A percentile compares a stretch with the other conserved stretches of the same genome.
phyloP scores from a whole-genome alignment of 37 sponge, comb jelly and placozoan genomes.

The Petrosia ficiformis region DNA sequence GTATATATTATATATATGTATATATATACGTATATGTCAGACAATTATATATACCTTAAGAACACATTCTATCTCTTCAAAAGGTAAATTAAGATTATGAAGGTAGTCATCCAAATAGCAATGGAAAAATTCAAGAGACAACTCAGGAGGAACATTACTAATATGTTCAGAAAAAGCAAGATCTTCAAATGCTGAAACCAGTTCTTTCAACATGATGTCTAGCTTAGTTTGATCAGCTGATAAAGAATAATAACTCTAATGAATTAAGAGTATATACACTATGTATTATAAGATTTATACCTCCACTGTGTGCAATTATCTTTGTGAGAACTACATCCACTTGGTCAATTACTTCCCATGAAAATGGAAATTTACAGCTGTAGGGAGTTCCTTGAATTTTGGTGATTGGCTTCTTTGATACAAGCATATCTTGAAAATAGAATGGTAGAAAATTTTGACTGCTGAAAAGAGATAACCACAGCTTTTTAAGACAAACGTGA shows the following conservation, averaged over 20 bases:
- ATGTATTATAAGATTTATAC: background rate
- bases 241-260: background rate
- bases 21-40: no score
- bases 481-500: background rate
- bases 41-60: background rate
- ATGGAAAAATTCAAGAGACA: background rate
- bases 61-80: background rate
- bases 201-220: background rate
- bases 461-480: background rate
- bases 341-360: constrained; percentile 17
- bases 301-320: background rate
- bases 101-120: constrained; percentile 1
- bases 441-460: background rate
- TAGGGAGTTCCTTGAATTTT: background rate
- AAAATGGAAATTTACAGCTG: constrained; percentile 13
- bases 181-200: background rate
- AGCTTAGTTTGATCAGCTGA: no score
- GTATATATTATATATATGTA: no score
- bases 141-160: background rate
- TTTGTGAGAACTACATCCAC: constrained; percentile 1
- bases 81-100: background rate
- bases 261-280: background rate
- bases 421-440: background rate
- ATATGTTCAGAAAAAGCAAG: background rate
- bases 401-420: background rate